Conservation (phyloP, 2,113 vertebrate species). For the Thalassarche chlororhynchos region DNA sequence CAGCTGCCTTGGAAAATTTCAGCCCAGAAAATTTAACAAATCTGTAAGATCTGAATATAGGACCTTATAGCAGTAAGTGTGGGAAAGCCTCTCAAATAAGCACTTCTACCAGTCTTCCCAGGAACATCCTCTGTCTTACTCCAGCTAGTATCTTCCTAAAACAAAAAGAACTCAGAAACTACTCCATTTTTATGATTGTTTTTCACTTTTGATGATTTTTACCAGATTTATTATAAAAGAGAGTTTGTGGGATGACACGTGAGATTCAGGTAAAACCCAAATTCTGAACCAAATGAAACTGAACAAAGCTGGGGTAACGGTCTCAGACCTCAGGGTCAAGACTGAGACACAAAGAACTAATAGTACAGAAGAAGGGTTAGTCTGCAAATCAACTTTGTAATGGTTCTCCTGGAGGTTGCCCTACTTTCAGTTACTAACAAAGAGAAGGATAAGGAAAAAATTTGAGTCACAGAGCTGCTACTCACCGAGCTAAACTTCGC, state of each 20-base stretch:
- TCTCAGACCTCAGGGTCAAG: neutral
- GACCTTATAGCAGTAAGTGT: neutral
- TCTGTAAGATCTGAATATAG: neutral
- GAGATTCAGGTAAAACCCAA: neutral
- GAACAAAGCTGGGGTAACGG: neutral
- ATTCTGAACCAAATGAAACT: neutral
- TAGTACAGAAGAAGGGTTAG: neutral
- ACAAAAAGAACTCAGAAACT: neutral
- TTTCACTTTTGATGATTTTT: neutral
- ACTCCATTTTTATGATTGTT: neutral
- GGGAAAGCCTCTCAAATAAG: neutral
- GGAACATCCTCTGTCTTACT: neutral
- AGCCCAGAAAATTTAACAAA: neutral
- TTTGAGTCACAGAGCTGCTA: neutral
- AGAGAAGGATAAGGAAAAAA: neutral
- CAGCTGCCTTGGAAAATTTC: neutral
- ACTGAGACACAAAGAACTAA: neutral
- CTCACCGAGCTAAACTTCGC: slow-evolving; percentile 80
- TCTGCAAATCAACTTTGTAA: neutral
- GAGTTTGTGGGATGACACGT: neutral
- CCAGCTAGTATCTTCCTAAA: neutral
- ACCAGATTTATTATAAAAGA: neutral
- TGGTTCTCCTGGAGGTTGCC: neutral
- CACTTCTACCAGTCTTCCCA: neutral
- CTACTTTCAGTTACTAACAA: neutral